Base-by-base conservation (phyloP, 2,113 vertebrate genomes). In the Thamnaconus septentrionalis region DNA sequence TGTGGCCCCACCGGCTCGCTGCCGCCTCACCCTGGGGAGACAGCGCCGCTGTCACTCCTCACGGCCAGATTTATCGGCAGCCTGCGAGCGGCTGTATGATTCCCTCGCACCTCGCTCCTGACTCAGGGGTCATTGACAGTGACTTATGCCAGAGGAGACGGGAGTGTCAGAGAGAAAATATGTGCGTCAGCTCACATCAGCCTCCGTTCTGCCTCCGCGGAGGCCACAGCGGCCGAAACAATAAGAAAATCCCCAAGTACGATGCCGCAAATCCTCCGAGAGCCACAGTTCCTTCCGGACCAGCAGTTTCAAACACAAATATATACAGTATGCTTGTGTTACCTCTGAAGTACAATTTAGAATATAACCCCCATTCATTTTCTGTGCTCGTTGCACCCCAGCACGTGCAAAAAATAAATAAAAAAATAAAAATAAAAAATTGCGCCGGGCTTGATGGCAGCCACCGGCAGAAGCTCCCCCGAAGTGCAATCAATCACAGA, bases 121-220 rank as follows among this genome's bases (percentile, higher is more conserved):
- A 84, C 79, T 82, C 79, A 66, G 83, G 71, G 79, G 77, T 82
- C 76, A 80, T 11, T 85, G 78, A 78, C 80, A 76, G 66, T 68
- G 76, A 90, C 79, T 85, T 80, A 85, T 84, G 81, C 47, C 65
- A 69, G 67, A 69, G 60, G 64, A 84, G 77, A 81, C 78, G 82
- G 66, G 78, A 66, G 46, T 85, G 81, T 78, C 68, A 65, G 12
- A 46, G 62, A 63, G 66, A 76, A 84, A 86, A 84, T 73, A 73
- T 76, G 80, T 78, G 75, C 78, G 73, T 80, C 73, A 74, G 66
- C 71, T 84, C 48, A 52, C 47, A 65, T 78, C 61, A 61, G 18
- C 44, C 18, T 45, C 59, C 66, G 55, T 62, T 75, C 61, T 73
- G 56, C 75, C 59, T 4, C 51, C 53, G 55, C 12, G 41, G 31